phyloP scores from a whole-genome alignment of 2,797 vertebrate genomes.

The Cercopithecus hamlyni region DNA sequence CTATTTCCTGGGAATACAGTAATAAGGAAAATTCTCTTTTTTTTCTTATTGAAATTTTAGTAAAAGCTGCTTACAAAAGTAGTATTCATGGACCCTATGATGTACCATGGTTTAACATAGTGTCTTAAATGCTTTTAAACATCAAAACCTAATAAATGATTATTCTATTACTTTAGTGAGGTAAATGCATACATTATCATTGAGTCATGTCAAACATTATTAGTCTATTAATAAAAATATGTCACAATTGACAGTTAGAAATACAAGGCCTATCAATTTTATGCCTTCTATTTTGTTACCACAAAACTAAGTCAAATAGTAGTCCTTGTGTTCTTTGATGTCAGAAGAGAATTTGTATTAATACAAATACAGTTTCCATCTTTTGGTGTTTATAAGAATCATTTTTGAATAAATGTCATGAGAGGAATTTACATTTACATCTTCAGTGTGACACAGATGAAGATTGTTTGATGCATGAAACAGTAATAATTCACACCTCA shows the following conservation, averaged over 20 bases:
- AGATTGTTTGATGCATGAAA: slow-evolving; percentile 72
- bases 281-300: slow-evolving; percentile 9
- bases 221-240: slow-evolving; percentile 64
- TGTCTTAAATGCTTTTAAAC: slow-evolving; percentile 13
- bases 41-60: not conserved
- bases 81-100: not conserved
- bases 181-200: slow-evolving; percentile 47
- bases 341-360: slow-evolving; percentile 36
- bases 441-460: slow-evolving; percentile 51
- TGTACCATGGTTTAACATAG: not conserved
- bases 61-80: not conserved
- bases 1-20: not conserved
- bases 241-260: slow-evolving; percentile 61
- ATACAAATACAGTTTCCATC: slow-evolving; percentile 61
- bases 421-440: slow-evolving; percentile 67
- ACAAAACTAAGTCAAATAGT: slow-evolving; percentile 35
- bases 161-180: slow-evolving; percentile 41
- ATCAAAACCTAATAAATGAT: slow-evolving; percentile 44
- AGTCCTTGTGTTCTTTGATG: slow-evolving; percentile 26
- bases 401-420: slow-evolving; percentile 54
- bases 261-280: slow-evolving; percentile 51
- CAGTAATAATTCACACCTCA: slow-evolving; percentile 59
- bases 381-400: slow-evolving; percentile 59
- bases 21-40: not conserved
- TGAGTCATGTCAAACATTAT: slow-evolving; percentile 44